Percentiles rank a stretch among this genome's conserved stretches.
Evolutionary conservation across 2,888 invertebrate species (phyloP).

Genomic region (Bellardia bayeri): DNA sequence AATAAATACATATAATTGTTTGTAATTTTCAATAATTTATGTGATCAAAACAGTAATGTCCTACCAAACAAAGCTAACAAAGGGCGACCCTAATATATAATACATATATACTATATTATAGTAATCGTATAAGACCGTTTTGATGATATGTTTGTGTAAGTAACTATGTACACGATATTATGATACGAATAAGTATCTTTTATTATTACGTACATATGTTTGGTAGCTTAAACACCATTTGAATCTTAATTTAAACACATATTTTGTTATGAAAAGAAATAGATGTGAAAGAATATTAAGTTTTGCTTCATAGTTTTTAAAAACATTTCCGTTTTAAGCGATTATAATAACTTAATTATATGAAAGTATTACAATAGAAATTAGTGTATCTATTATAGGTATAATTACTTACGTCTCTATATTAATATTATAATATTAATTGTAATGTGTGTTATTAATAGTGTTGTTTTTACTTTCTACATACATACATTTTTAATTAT

Average conservation of each 20-base stretch:
- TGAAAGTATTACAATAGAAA: conserved; percentile 6
- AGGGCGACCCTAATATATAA: too few species aligned
- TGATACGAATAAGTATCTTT: too few species aligned
- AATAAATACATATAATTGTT: too few species aligned
- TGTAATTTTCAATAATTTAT: too few species aligned
- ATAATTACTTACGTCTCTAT: not conserved
- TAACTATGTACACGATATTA: too few species aligned
- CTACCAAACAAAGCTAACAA: too few species aligned
- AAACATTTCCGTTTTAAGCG: conserved; percentile 46
- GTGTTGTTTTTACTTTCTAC: not conserved
- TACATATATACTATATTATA: too few species aligned
- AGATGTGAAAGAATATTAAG: conserved; percentile 3
- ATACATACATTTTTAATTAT: conserved; percentile 36
- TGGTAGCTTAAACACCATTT: not conserved
- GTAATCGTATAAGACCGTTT: too few species aligned
- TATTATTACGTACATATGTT: not conserved
- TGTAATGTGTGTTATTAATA: not conserved
- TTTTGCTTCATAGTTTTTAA: conserved; percentile 40
- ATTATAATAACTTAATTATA: conserved; percentile 26
- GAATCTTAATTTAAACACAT: conserved; percentile 3
- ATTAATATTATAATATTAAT: not conserved
- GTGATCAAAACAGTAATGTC: too few species aligned
- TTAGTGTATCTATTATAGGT: not conserved
- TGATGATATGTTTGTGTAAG: too few species aligned
- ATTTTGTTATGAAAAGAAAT: conserved; percentile 17